A percentile compares a stretch with the other conserved stretches of the same genome.
phyloP scores from a whole-genome alignment of 2,888 invertebrate genomes.

The Strigamia maritima region DNA sequence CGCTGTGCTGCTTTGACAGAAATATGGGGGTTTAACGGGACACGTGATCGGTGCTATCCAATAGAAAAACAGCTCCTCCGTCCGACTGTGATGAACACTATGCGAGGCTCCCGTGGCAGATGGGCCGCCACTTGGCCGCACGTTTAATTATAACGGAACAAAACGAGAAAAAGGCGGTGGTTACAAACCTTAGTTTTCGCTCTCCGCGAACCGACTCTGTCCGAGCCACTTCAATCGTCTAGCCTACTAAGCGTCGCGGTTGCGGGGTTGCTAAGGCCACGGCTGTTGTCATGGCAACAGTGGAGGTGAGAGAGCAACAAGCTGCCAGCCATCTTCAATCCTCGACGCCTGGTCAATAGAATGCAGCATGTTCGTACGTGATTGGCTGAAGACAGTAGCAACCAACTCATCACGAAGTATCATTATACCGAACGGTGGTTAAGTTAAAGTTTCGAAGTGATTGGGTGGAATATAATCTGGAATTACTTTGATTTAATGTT shows the following conservation, averaged over 20 bases:
- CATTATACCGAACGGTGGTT: background rate
- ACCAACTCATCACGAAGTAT: background rate
- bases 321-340: constrained; percentile 31
- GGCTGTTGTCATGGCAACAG: background rate
- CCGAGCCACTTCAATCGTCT: background rate
- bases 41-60: constrained; percentile 27
- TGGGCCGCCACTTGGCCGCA: constrained; percentile 31
- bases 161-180: background rate
- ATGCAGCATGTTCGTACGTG: background rate
- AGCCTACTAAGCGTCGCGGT: background rate
- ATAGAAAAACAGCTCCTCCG: constrained; percentile 14
- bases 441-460: background rate
- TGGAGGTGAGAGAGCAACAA: constrained; percentile 29
- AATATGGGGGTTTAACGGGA: constrained; percentile 36
- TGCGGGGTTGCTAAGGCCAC: background rate
- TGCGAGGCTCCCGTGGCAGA: background rate
- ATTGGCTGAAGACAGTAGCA: background rate
- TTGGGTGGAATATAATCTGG: background rate
- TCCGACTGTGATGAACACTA: background rate
- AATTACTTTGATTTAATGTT: background rate
- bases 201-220: background rate
- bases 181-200: background rate
- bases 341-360: background rate
- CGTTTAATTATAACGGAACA: background rate
- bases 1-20: constrained; percentile 38